A percentile compares a stretch with the other conserved stretches of the same genome.
Evolutionary conservation across 1,140 invertebrate genomes (phyloP).

Genomic region (Penaeus vannamei): DNA sequence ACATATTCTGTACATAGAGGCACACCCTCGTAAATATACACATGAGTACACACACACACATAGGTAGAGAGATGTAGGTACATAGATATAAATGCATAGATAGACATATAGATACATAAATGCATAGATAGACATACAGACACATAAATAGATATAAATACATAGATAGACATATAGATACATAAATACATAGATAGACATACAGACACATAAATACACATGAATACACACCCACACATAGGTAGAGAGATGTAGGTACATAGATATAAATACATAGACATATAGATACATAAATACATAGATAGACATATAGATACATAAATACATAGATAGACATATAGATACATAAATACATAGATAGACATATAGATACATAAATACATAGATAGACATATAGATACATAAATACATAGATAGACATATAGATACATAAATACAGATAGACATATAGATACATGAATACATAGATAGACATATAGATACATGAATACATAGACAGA

Average conservation of each 20-base stretch:
- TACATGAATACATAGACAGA: background rate
- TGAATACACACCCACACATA: background rate
- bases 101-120: background rate
- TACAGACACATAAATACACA: background rate
- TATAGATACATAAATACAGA: background rate
- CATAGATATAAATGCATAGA: background rate
- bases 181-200: background rate
- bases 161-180: background rate
- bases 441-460: background rate
- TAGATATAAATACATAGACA: no score
- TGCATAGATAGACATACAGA: background rate
- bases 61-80: background rate
- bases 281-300: no score
- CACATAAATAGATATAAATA: background rate
- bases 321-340: no score
- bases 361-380: background rate
- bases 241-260: no score
- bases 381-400: no score
- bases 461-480: background rate
- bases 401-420: background rate
- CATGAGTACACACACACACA: background rate
- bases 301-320: no score
- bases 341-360: background rate
- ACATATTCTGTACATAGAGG: background rate
- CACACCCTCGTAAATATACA: background rate